Percentiles rank a stretch among this genome's conserved stretches.
phyloP scores from a whole-genome alignment of 2,888 invertebrate genomes.

The Norana najaformis region DNA sequence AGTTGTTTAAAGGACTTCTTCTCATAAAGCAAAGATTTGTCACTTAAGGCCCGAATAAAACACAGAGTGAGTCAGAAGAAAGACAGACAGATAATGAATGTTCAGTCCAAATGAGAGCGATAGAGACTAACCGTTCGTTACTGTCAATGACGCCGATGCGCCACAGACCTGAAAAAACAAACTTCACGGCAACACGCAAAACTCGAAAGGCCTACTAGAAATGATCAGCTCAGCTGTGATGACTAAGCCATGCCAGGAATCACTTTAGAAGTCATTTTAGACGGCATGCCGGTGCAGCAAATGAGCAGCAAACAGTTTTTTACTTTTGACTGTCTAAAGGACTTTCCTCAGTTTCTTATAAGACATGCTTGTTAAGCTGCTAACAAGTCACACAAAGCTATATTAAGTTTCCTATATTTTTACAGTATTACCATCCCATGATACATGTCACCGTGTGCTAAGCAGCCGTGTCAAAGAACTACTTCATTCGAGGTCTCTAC shows the following conservation, averaged over 20 bases:
- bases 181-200: conserved; percentile 24
- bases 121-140: conserved; percentile 23
- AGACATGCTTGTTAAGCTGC: background rate
- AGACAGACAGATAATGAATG: background rate
- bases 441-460: background rate
- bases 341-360: background rate
- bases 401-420: background rate
- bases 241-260: background rate
- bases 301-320: background rate
- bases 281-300: background rate
- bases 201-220: background rate
- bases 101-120: conserved; percentile 15
- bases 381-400: background rate
- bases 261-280: background rate
- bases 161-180: conserved; percentile 25
- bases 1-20: background rate
- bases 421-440: background rate
- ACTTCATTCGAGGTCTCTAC: background rate
- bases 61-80: background rate
- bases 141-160: conserved; percentile 26
- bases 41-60: background rate
- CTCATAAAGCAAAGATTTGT: background rate
- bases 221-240: background rate
- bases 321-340: background rate
- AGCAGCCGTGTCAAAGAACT: background rate